A percentile compares a stretch with the other conserved stretches of the same genome.
Evolutionary conservation across 2,113 vertebrate genomes (phyloP).

Genomic region (Calidris pygmaea): DNA sequence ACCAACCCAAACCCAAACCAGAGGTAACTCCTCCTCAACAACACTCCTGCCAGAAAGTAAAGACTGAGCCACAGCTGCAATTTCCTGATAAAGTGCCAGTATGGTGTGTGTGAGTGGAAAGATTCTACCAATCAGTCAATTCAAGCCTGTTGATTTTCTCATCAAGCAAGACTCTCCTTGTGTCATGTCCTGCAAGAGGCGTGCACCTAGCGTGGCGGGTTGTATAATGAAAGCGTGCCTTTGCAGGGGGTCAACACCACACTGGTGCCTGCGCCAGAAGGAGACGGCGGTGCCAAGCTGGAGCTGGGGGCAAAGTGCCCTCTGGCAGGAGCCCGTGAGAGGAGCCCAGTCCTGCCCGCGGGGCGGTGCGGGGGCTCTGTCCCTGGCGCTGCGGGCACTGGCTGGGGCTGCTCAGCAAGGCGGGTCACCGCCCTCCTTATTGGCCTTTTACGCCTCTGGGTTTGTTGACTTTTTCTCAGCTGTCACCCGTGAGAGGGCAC

Average conservation of each 20-base stretch:
- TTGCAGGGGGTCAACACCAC: no score
- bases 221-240: neutral
- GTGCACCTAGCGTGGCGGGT: rapidly evolving
- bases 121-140: neutral
- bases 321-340: neutral
- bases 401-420: neutral
- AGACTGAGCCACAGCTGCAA: neutral
- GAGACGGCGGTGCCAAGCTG: neutral
- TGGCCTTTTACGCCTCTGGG: rapidly evolving
- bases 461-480: neutral
- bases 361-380: neutral
- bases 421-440: rapidly evolving
- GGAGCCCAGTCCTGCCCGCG: neutral
- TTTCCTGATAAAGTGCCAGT: neutral
- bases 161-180: neutral
- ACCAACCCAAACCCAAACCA: neutral
- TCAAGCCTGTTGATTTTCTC: neutral
- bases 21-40: neutral
- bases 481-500: neutral
- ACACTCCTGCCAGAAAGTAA: neutral
- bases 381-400: neutral
- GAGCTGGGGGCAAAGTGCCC: neutral
- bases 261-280: rapidly evolving
- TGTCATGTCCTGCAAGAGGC: no score
- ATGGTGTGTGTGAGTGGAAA: neutral